Base-by-base conservation (phyloP, 2,113 vertebrate species). In the Dicrurus megarhynchus region DNA sequence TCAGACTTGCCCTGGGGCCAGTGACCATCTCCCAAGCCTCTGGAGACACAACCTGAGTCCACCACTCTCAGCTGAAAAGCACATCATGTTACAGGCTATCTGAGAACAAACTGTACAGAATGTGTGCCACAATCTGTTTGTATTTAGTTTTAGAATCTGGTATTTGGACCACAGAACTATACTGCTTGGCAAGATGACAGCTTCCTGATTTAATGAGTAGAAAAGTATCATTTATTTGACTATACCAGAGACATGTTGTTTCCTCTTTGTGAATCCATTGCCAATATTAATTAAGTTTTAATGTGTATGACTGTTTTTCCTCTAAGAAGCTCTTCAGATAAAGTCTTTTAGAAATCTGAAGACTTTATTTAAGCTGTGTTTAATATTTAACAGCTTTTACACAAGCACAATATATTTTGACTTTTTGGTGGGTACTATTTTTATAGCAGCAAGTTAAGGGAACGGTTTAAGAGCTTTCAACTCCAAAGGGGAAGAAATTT, bases 71-170 rank as follows among this genome's bases (percentile, higher is more conserved):
- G 17, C 4, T 41, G 35, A 78, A 57, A 87, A 39, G 37, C 63
- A 52, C 39, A 49, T 67, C 59, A 61, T 1, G 4, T 84, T 68
- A 55, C 28, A 90, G 32, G 35, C 64, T 61, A 37, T 57, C 37
- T 89, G 87, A 84, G 87, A 94, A 94, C 55, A 96, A 92, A 68
- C 27, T 91, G 84, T 91, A 42, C 76, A 75, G 64, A 73, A 71
- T 3, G 3, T 55, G 60, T 39, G 52, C 77, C 60, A 84, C 81
- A 96, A 13, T 93, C 84, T 89, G 84, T 4, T 93, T 89, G 50
- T 70, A 87, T 89, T 92, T 84, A 77, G 74, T 81, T 91, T 87
- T 67, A 87, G 73, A 93, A 74, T 42, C 50, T 78, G 84, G 32
- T 87, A 67, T 91, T 96, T 97, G 89, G 87, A 89, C 47, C 52